A percentile compares a stretch with the other conserved stretches of the same genome.
phyloP scores from a whole-genome alignment of 2,888 invertebrate species.

The Ectemnius cavifrons region DNA sequence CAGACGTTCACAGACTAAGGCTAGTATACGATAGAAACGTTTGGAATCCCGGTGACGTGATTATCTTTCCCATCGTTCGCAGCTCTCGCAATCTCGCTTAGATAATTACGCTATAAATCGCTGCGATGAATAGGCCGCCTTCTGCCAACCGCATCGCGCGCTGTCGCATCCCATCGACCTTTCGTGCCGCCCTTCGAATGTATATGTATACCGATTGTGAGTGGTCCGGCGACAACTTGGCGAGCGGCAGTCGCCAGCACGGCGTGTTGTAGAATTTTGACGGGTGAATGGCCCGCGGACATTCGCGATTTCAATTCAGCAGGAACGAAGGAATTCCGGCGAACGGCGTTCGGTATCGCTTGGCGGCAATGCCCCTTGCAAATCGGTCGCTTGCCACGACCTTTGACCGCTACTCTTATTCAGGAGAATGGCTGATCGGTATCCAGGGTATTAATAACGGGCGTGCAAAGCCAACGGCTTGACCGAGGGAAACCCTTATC shows the following conservation, averaged over 20 bases:
- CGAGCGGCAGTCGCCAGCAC: neutral
- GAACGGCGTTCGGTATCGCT: conserved; percentile 7
- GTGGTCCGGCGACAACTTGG: too few relatives aligned
- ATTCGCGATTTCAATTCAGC: conserved; percentile 41
- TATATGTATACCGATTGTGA: too few relatives aligned
- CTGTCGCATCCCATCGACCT: conserved; percentile 42
- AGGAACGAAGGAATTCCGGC: conserved; percentile 27
- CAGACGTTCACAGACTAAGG: neutral
- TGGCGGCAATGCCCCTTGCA: neutral
- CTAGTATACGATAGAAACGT: conserved; percentile 55
- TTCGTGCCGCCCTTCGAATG: conserved; percentile 21
- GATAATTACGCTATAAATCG: conserved; percentile 61
- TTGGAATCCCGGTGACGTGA: conserved; percentile 61
- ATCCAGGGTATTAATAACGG: conserved; percentile 41
- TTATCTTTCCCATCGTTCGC: conserved; percentile 58
- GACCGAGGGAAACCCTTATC: neutral
- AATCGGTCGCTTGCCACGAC: conserved; percentile 31
- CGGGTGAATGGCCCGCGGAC: conserved; percentile 35
- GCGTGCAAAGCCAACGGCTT: conserved; percentile 21
- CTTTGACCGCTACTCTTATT: conserved; percentile 34
- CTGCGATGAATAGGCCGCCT: conserved; percentile 54
- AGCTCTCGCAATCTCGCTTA: conserved; percentile 54
- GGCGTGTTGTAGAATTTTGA: conserved; percentile 40
- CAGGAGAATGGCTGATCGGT: conserved; percentile 35
- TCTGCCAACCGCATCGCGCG: conserved; percentile 39